Evolutionary conservation across 2,888 invertebrate genomes (phyloP).

Genomic region (Drosophila conformis): DNA sequence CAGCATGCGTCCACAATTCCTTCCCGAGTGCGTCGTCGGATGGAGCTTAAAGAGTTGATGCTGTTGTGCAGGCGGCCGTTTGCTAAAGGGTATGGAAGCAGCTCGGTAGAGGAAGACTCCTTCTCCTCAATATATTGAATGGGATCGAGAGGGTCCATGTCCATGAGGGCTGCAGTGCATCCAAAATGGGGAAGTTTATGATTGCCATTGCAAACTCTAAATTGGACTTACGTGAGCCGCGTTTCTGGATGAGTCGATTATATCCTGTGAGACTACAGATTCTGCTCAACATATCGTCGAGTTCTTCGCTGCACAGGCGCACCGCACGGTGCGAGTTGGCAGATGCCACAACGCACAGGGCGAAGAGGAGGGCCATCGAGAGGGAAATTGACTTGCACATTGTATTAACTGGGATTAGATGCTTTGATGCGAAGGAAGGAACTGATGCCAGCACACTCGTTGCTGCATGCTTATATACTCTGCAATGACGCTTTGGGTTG

Average conservation of each 20-base stretch:
- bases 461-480: conserved; percentile 51
- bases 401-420: conserved; percentile 38
- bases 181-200: background rate
- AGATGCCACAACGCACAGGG: conserved; percentile 23
- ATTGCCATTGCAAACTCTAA: background rate
- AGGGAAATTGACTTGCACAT: conserved; percentile 57
- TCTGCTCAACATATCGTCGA: conserved; percentile 41
- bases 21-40: conserved; percentile 55
- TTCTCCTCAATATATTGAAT: conserved; percentile 61
- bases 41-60: conserved; percentile 51
- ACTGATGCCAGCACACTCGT: conserved; percentile 44
- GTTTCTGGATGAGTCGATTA: conserved; percentile 54
- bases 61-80: conserved; percentile 38
- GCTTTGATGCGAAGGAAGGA: conserved; percentile 38
- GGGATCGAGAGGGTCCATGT: conserved; percentile 62
- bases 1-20: conserved; percentile 66
- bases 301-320: conserved; percentile 50
- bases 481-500: conserved; percentile 2
- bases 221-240: conserved; percentile 57
- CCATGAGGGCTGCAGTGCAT: conserved; percentile 23
- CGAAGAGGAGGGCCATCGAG: conserved; percentile 33
- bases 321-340: conserved; percentile 1
- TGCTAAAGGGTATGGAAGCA: conserved; percentile 33
- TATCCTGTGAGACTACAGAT: conserved; percentile 46
- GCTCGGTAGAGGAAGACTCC: conserved; percentile 37